A percentile compares a stretch with the other conserved stretches of the same genome.
These are phyloP conservation scores for Aleiodes leptofemur DNA, from an alignment of 2,888 invertebrate genomes.

Conservation along the genomic window DNA sequence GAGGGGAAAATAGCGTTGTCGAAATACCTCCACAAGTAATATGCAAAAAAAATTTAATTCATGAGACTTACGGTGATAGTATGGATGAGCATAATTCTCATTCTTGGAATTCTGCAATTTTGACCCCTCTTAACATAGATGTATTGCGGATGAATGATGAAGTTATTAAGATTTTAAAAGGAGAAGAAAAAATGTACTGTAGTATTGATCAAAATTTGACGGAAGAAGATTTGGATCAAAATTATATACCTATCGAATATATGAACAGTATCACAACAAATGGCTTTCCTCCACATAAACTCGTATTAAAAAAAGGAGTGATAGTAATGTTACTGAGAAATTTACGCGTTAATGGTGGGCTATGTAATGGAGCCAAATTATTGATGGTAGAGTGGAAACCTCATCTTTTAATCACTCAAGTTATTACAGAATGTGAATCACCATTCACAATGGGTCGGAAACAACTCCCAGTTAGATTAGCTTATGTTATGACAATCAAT, in stretches of 20 bases:
- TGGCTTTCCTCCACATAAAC: slow-evolving; percentile 59
- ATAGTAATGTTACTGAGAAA: slow-evolving; percentile 53
- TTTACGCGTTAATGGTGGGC: slow-evolving; percentile 49
- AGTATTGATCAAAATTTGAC: slow-evolving; percentile 30
- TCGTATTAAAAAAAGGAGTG: slow-evolving; percentile 52
- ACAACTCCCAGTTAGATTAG: slow-evolving; percentile 52
- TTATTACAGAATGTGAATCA: slow-evolving; percentile 55
- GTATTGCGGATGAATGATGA: slow-evolving; percentile 33
- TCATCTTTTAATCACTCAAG: slow-evolving; percentile 60
- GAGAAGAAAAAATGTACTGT: slow-evolving; percentile 2
- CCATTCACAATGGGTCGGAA: slow-evolving; percentile 60
- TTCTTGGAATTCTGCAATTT: slow-evolving; percentile 34
- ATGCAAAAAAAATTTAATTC: background rate
- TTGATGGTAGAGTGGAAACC: slow-evolving; percentile 47
- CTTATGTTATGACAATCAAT: slow-evolving; percentile 52
- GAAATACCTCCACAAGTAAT: slow-evolving; percentile 16
- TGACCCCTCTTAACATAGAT: slow-evolving; percentile 42
- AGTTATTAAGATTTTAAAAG: slow-evolving; percentile 18
- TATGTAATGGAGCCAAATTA: slow-evolving; percentile 53
- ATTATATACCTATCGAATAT: slow-evolving; percentile 53
- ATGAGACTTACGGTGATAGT: slow-evolving; percentile 35
- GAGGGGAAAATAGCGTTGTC: slow-evolving; percentile 16
- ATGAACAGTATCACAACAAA: slow-evolving; percentile 61
- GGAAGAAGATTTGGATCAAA: slow-evolving; percentile 14
- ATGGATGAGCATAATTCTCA: slow-evolving; percentile 19